Conservation (phyloP, 2,797 vertebrate species). For the Xenopus petersii region DNA sequence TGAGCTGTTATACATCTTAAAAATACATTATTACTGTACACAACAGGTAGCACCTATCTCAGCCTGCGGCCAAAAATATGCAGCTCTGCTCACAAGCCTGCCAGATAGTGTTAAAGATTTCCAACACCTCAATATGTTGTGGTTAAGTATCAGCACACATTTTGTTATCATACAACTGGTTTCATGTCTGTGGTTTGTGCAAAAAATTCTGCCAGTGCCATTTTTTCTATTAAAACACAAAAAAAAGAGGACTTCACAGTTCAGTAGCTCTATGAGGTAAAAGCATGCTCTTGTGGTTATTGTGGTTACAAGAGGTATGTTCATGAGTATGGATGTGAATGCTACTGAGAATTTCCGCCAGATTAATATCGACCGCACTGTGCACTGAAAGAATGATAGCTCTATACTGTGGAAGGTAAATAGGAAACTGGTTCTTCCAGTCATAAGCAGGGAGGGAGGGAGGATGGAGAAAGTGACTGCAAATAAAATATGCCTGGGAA, state of each 20-base stretch:
- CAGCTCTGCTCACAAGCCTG: too few species aligned
- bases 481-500: not conserved
- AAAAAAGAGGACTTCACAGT: conserved; percentile 53
- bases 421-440: conserved; percentile 38
- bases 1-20: too few species aligned
- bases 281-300: conserved; percentile 57
- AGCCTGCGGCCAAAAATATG: too few species aligned
- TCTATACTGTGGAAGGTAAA: conserved; percentile 29
- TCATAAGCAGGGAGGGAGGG: conserved; percentile 13
- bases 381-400: conserved; percentile 25
- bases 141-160: not conserved
- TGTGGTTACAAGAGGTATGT: conserved; percentile 56
- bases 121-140: not conserved
- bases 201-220: not conserved
- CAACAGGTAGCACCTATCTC: too few species aligned
- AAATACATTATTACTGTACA: too few species aligned
- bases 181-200: not conserved
- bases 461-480: not conserved
- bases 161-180: not conserved
- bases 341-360: conserved; percentile 46
- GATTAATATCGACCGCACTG: conserved; percentile 22
- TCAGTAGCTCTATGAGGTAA: conserved; percentile 57
- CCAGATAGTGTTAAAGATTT: not conserved
- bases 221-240: conserved; percentile 22
- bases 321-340: conserved; percentile 49